Evolutionary conservation across 2,113 vertebrate species (phyloP), one percentile per base, ranked within the genome.

Genomic region (Perca flavescens): DNA sequence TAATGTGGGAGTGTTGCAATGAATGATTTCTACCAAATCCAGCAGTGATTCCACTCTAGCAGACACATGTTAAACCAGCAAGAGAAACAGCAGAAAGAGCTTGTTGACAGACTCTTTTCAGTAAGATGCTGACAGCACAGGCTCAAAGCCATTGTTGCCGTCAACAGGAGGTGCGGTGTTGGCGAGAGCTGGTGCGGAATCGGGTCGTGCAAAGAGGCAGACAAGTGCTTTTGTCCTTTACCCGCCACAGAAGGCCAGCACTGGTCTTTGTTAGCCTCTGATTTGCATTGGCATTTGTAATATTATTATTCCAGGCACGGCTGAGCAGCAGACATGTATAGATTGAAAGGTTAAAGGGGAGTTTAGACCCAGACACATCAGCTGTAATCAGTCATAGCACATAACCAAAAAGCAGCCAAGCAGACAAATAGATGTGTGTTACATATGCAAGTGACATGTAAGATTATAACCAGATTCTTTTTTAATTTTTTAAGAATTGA

Each of bases 301-400:
- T 80, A 94, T 94, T 94, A 91, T 86, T 88, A 95, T 95, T 94
- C 94, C 61, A 79, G 79, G 61, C 94, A 92, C 88, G 80, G 47
- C 63, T 67, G 66, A 68, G 79, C 46, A 50, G 87, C 82, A 88
- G 89, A 93, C 89, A 63, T 65, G 86, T 90, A 86, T 88, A 76
- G 84, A 88, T 90, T 78, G 70, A 87, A 70, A 88, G 92, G 92
- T 94, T 87, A 95, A 94, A 93, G 90, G 88, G 84, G 74, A 79
- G 63, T 88, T 89, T 69, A 84, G 87, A 89, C 76, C 84, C 79
- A 94, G 79, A 92, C 90, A 74, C 89, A 87, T 93, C 87, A 71
- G 67, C 72, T 74, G 56, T 86, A 89, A 78, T 86, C 83, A 85
- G 83, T 83, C 83, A 58, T 74, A 68, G 54, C 77, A 79, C 70